Percentiles rank a stretch among this genome's conserved stretches.
Conservation (phyloP, 2,888 invertebrate genomes). For the Steromphala cineraria region DNA sequence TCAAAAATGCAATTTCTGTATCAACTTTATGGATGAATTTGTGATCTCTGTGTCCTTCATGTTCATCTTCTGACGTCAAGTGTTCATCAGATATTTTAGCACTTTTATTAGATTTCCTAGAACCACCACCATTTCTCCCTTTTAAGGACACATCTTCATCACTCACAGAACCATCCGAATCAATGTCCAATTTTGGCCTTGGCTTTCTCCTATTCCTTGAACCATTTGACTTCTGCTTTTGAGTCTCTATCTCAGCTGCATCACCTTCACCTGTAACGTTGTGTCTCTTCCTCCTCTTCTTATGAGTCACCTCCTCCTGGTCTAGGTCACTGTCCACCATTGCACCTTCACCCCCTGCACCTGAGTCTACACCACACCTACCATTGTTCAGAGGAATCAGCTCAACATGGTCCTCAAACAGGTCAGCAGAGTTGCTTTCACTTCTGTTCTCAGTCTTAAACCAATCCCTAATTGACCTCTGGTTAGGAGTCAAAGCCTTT, state of each 20-base stretch:
- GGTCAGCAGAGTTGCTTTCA: background rate
- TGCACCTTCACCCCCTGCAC: background rate
- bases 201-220: background rate
- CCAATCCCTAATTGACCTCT: slow-evolving; percentile 41
- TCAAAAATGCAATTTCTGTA: too few species aligned
- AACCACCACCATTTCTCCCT: too few species aligned
- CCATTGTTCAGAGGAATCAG: background rate
- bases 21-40: too few species aligned
- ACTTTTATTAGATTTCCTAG: too few species aligned
- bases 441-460: slow-evolving; percentile 16
- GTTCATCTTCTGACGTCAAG: too few species aligned
- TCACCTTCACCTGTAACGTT: background rate
- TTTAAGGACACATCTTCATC: too few species aligned
- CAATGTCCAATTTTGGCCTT: background rate
- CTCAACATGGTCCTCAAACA: background rate
- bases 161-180: background rate
- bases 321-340: background rate
- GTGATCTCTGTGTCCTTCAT: too few species aligned
- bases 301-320: background rate
- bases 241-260: background rate
- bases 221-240: background rate
- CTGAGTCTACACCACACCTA: background rate
- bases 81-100: too few species aligned
- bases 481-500: slow-evolving; percentile 6
- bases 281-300: background rate